These are phyloP conservation scores for Tragelaphus imberbis DNA, from an alignment of 2,113 vertebrate species.

Conservation along the genomic window DNA sequence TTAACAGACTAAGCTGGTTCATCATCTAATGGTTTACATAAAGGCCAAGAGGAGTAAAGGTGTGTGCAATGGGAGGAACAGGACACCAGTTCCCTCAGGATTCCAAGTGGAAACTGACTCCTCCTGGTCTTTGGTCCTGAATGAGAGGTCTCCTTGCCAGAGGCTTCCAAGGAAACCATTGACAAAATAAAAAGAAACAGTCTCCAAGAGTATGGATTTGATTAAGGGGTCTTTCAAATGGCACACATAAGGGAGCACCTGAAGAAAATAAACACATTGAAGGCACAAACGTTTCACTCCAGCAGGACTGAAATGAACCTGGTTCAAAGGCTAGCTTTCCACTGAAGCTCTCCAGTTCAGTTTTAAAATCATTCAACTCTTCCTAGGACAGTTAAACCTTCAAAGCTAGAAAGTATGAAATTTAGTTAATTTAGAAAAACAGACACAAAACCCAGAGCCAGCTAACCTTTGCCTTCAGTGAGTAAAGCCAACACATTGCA, in stretches of 20 bases:
- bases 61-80: neutral
- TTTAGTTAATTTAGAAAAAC: neutral
- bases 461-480: neutral
- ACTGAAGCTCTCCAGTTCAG: neutral
- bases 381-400: neutral
- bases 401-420: neutral
- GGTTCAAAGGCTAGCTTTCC: neutral
- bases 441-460: neutral
- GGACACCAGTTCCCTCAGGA: neutral
- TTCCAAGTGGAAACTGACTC: neutral
- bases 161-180: slow-evolving; percentile 40
- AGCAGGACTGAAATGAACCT: neutral
- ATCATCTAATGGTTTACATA: neutral
- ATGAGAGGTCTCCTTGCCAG: neutral
- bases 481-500: neutral
- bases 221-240: slow-evolving; percentile 9
- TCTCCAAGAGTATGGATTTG: slow-evolving; percentile 50
- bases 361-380: neutral
- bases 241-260: neutral
- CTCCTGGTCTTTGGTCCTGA: neutral
- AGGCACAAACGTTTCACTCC: neutral
- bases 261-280: neutral
- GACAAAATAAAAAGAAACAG: slow-evolving; percentile 29
- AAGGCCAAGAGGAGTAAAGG: neutral
- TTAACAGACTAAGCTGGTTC: neutral